Conservation (phyloP, 2,797 vertebrate species). For the Ibycter americanus region DNA sequence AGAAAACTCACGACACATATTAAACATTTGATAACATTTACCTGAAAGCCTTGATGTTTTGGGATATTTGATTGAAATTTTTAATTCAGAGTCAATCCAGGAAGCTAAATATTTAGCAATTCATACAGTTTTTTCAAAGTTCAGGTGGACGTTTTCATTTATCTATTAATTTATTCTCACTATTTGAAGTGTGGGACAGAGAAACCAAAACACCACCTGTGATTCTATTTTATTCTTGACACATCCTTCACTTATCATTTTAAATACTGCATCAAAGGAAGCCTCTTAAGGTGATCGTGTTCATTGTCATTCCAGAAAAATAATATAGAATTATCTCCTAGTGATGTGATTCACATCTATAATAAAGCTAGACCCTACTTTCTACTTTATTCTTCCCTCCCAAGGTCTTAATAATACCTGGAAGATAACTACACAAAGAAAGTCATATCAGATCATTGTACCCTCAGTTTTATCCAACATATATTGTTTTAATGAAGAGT, state of each 20-base stretch:
- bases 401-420: constrained; percentile 36
- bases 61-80: neutral
- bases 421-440: neutral
- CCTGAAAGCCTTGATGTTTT: neutral
- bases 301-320: constrained; percentile 72
- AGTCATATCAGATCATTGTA: constrained; percentile 16
- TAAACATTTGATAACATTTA: constrained; percentile 2
- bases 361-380: constrained; percentile 48
- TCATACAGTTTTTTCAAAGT: neutral
- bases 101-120: constrained; percentile 58
- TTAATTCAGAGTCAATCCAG: constrained; percentile 20
- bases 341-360: constrained; percentile 52
- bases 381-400: constrained; percentile 19
- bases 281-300: constrained; percentile 46
- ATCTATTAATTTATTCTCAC: constrained; percentile 25
- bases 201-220: constrained; percentile 62
- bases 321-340: constrained; percentile 61
- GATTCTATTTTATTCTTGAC: constrained; percentile 60
- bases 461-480: constrained; percentile 7
- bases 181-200: constrained; percentile 18
- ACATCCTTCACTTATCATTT: constrained; percentile 25
- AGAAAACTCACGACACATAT: neutral
- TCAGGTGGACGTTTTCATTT: constrained; percentile 8
- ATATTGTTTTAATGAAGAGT: constrained; percentile 51
- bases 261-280: constrained; percentile 62